A percentile compares a stretch with the other conserved stretches of the same genome.
phyloP scores from a whole-genome alignment of 2,888 invertebrate species.

The Hemicrepidius hirtus region DNA sequence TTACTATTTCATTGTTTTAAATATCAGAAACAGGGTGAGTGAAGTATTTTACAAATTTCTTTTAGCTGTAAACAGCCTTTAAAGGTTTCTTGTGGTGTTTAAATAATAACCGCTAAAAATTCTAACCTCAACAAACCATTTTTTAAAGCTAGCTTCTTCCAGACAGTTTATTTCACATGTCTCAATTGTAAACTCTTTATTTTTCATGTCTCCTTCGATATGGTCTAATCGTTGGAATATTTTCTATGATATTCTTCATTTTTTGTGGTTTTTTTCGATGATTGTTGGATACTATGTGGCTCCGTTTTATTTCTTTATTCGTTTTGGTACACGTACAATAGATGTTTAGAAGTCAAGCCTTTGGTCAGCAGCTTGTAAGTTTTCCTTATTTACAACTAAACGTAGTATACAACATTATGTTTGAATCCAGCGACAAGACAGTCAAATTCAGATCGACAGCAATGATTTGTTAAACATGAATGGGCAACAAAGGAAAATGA shows the following conservation, averaged over 20 bases:
- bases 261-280: conserved; percentile 7
- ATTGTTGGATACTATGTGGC: neutral
- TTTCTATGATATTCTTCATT: neutral
- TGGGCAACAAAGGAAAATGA: conserved; percentile 20
- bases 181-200: neutral
- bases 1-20: conserved; percentile 31
- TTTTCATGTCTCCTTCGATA: conserved; percentile 6
- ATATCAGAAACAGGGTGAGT: conserved; percentile 32
- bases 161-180: neutral
- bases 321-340: neutral
- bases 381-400: neutral
- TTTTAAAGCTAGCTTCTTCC: neutral
- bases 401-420: neutral
- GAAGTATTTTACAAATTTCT: neutral
- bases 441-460: neutral
- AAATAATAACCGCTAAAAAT: conserved; percentile 8
- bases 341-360: conserved; percentile 13
- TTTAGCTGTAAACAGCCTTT: neutral
- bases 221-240: neutral
- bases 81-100: neutral
- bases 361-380: conserved; percentile 8
- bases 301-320: neutral
- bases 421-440: conserved; percentile 4
- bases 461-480: conserved; percentile 28
- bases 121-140: conserved; percentile 10